A percentile compares a stretch with the other conserved stretches of the same genome.
These are phyloP conservation scores for Anser brachyrhynchus DNA, from an alignment of 2,113 vertebrate genomes.

Conservation along the genomic window DNA sequence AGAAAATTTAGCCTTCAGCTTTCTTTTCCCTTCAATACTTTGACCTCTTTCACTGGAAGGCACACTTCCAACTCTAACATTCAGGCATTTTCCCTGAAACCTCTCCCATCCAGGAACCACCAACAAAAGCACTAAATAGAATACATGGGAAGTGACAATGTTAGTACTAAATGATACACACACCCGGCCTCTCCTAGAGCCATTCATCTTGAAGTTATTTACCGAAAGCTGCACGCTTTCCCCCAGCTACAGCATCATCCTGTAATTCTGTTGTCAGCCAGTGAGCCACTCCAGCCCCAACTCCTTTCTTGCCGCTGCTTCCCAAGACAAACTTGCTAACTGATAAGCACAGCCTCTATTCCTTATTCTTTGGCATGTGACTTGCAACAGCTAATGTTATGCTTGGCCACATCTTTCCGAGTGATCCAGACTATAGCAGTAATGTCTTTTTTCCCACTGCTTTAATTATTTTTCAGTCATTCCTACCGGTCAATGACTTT, in stretches of 20 bases:
- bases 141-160: constrained; percentile 15
- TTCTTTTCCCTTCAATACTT: background rate
- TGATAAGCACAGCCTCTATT: constrained; percentile 30
- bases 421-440: background rate
- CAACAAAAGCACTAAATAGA: constrained; percentile 32
- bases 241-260: constrained; percentile 29
- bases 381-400: constrained; percentile 27
- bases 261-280: constrained; percentile 37
- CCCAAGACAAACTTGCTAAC: background rate
- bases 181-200: background rate
- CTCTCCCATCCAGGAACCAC: constrained; percentile 33
- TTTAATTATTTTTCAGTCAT: background rate
- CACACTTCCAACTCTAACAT: background rate
- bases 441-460: background rate
- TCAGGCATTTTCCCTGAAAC: constrained; percentile 11
- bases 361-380: constrained; percentile 15
- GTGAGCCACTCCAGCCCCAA: background rate
- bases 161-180: background rate
- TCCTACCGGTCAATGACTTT: background rate
- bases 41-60: background rate
- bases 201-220: constrained; percentile 3
- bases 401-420: constrained; percentile 19
- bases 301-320: constrained; percentile 2
- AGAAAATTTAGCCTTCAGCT: background rate
- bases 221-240: background rate